Percentiles rank a stretch among this genome's conserved stretches.
These are phyloP conservation scores for Eurystomus gularis DNA, from an alignment of 2,113 vertebrate genomes.

Conservation along the genomic window DNA sequence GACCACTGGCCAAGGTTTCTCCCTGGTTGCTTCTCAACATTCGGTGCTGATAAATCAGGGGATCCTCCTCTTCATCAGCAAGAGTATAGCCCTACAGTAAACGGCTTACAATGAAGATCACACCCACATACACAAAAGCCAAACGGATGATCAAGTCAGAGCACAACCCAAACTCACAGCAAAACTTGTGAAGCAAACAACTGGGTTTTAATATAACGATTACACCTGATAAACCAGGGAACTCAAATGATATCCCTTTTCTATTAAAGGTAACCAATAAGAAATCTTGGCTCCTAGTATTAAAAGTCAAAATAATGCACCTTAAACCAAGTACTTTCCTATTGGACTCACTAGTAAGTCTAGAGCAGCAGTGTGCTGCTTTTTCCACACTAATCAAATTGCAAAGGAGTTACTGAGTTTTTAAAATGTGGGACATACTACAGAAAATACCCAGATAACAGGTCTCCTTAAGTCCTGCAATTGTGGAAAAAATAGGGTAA, in stretches of 20 bases:
- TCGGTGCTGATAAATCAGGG: conserved; percentile 93
- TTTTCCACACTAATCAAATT: background rate
- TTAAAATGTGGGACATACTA: background rate
- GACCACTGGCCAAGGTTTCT: conserved; percentile 85
- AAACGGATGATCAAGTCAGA: background rate
- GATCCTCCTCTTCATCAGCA: conserved; percentile 96
- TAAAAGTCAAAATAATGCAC: background rate
- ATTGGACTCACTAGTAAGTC: background rate
- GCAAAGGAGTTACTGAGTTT: background rate
- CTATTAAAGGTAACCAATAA: background rate
- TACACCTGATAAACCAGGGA: background rate
- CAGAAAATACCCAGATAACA: background rate
- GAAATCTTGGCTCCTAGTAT: background rate
- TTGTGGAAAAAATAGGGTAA: background rate
- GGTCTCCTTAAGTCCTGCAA: background rate
- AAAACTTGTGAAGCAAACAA: background rate
- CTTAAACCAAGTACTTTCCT: background rate
- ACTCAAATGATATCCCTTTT: background rate
- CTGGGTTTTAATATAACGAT: background rate
- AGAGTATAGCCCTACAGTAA: conserved; percentile 91
- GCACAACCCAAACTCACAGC: background rate
- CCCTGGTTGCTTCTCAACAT: conserved; percentile 86
- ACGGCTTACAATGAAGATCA: background rate
- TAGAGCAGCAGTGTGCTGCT: background rate
- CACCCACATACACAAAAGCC: background rate